Evolutionary conservation across 2,888 invertebrate species (phyloP), one percentile per base, ranked within the genome.

Genomic region (Lycia hirtaria): DNA sequence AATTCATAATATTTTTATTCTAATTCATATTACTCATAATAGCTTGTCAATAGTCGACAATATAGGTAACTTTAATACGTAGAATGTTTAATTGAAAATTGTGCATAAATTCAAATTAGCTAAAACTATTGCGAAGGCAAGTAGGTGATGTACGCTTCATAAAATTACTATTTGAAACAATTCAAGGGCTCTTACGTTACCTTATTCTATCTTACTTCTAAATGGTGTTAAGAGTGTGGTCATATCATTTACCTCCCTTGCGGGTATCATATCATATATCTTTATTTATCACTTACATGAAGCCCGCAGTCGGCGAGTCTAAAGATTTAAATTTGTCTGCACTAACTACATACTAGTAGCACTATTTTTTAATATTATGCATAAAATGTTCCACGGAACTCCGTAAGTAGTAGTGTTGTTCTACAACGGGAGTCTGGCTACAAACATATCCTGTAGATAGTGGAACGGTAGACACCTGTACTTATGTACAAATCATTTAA

Each of bases 81-180:
- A 76, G 72, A 75, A 74, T 76, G 73, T 77, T 72, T 76, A 70
- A 73, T 81, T 73, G 75, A 79, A 69, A 79, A 78, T 88, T 87
- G 88, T 88, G 88, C 87, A 85, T 76, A 73, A 80, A 80, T 76
- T 84, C 73, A 75, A 85, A 83, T 80, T 75, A 67, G 79, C 86
- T 85, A 84, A 78, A 76, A 75, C 83, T 85, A 86, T 85, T 81
- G 87, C 85, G 73, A 63, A 89, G 90, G 90, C 90, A 88, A 88
- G 85, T 86, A 82, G 87, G 89, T 89, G 88, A 87, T 84, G 83
- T 83, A 85, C 79, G 83, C 82, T 73, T 73, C 62, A 69, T 73
- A 76, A 75, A 76, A 75, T 72, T 67, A 75, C 75, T 80, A 79
- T 76, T 73, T 72, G 70, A 72, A 76, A 78, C 80, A 72, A 53